Evolutionary conservation across 2,113 vertebrate genomes (phyloP).

Genomic region (Scortum barcoo): DNA sequence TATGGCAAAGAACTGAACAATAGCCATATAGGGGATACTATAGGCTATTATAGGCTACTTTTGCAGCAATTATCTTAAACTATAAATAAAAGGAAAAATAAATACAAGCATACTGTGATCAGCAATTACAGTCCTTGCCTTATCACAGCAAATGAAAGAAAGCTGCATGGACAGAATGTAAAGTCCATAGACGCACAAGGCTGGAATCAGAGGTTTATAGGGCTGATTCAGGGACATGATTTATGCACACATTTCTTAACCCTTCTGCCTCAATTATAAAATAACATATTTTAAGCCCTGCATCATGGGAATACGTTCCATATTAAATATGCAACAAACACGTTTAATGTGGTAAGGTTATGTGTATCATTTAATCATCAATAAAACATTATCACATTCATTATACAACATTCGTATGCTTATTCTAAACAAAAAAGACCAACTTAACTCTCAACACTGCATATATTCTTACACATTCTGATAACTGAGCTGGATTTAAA

Average conservation of each 20-base stretch:
- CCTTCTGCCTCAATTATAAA: constrained; percentile 28
- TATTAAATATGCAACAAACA: constrained; percentile 38
- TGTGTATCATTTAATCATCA: constrained; percentile 12
- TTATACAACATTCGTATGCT: background rate
- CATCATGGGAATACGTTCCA: constrained; percentile 18
- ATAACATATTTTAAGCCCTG: constrained; percentile 24
- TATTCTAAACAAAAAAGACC: constrained; percentile 11
- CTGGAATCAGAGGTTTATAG: background rate
- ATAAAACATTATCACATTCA: constrained; percentile 2
- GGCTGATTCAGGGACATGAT: constrained; percentile 1
- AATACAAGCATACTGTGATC: background rate
- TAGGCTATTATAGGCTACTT: background rate
- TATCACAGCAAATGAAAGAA: background rate
- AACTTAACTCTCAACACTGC: background rate
- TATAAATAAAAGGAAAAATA: background rate
- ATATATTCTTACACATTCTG: background rate
- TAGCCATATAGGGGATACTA: background rate
- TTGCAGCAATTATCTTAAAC: background rate
- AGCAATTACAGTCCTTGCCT: background rate
- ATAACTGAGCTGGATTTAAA: background rate
- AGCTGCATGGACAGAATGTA: background rate
- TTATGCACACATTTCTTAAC: constrained; percentile 14
- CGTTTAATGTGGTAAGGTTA: background rate
- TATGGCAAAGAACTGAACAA: background rate
- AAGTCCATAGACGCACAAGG: background rate